Evolutionary conservation across 2,888 invertebrate species (phyloP), one percentile per base, ranked within the genome.

Genomic region (Geotrupes spiniger): DNA sequence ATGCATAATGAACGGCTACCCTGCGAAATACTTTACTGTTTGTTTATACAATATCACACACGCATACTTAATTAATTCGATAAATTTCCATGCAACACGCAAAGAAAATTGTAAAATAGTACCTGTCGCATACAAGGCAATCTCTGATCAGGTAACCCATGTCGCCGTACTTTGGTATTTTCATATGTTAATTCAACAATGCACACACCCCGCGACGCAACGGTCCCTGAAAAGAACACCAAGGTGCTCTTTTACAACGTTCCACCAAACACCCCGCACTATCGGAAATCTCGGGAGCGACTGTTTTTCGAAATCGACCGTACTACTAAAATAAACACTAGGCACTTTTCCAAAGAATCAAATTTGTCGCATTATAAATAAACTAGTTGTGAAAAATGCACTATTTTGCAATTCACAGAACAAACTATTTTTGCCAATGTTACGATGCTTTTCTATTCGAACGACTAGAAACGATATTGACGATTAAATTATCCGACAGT

Each of bases 71-170:
- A 38, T 38, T 45, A 45, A 26, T 16, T 26, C 26, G 21, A 45
- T 45, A 38, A 37, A 45, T 45, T 45, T 33, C 26, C 38, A 21
- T 29, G 15, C 26, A 15, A 38, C 27, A n/a, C 5, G 28, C 28
- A 38, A 46, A 17, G 41, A 12, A 42, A 33, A 26, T 11, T 27
- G 9, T 33, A 36, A 46, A 46, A 43, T 37, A 38, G 49, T 62
- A 62, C 63, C 63, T 59, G 43, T 52, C 43, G 27, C 54, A 52
- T 36, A 52, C 51, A 51, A 60, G 54, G 39, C 29, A 41, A 40
- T 52, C 51, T n/a, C 49, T 43, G 14, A 47, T 53, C 12, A 63
- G 52, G 42, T 61, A 62, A 37, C 62, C 60, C 63, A 63, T 63
- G 41, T 51, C 46, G 15, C 42, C 27, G 38, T 9, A 3, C 4